These are phyloP conservation scores for Pollimyrus isidori DNA, from an alignment of 2,113 vertebrate species.

Conservation along the genomic window DNA sequence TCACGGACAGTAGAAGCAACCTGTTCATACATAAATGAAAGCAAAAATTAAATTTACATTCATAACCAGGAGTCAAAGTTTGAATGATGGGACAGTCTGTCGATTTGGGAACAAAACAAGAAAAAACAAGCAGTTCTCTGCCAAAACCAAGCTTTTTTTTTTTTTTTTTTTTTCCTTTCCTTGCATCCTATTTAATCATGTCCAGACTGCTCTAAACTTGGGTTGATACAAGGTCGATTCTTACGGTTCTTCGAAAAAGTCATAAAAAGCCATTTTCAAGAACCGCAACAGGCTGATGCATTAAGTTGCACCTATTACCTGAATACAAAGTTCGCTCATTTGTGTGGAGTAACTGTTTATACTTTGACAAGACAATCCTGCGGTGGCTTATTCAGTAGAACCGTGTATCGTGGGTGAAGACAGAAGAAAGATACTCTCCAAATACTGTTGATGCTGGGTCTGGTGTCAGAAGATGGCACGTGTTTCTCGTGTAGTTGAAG, in stretches of 20 bases:
- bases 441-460: constrained; percentile 49
- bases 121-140: neutral
- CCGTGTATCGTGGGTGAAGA: constrained; percentile 44
- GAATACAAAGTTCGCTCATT: constrained; percentile 52
- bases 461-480: constrained; percentile 48
- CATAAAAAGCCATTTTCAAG: constrained; percentile 13
- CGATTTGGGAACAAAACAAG: neutral
- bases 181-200: neutral
- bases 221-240: neutral
- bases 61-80: constrained; percentile 12
- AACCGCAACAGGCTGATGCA: neutral
- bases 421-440: constrained; percentile 30
- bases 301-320: constrained; percentile 2
- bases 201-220: neutral
- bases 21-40: constrained; percentile 2
- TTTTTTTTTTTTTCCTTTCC: neutral
- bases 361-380: constrained; percentile 70
- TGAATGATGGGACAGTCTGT: neutral
- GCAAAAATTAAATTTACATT: neutral
- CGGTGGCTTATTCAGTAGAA: constrained; percentile 37
- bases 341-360: constrained; percentile 49
- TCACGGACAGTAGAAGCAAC: constrained; percentile 35
- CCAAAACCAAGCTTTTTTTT: neutral
- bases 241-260: neutral
- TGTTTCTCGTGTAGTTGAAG: constrained; percentile 43